Evolutionary conservation across 30 jellyfish, hydroid and myxozoan genomes (phyloP), one percentile per base, ranked within the genome.

Genomic region (Hydractinia echinata): DNA sequence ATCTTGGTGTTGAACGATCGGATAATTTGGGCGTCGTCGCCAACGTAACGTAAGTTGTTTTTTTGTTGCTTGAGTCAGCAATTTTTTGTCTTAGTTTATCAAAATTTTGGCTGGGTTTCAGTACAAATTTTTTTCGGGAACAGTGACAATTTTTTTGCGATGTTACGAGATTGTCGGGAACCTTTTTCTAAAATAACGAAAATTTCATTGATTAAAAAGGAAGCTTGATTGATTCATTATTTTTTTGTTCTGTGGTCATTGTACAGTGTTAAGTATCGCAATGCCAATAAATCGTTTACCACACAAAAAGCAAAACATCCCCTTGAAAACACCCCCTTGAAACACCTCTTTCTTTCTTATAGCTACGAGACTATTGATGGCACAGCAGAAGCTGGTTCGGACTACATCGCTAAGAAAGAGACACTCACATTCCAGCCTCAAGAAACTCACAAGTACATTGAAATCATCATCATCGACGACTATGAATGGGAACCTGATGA

Each of bases 401-500:
- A 92, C 61, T 92, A 92, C 77, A 92, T 92, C 30, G 91, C 95
- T 44, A 92, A 92, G 89, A 92, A 92, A 83, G 98, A 87, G 55
- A 54, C 85, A 55, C 61, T 92, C 30, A 90, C 85, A 50, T 92
- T 92, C 76, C 76, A 61, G 44, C 83, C 96, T 4, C 82, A 81
- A 7, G 98, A 92, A 66, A 86, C 96, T 4, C 96, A 86, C 71
- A 92, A 92, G 68, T 83, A 82, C 77, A 70, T 92, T 44, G 98
- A 92, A 50, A 83, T 77, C n/a, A 86, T 87, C 44, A 92, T 92
- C 51, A 86, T 92, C 53, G 98, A 92, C 76, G 98, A 92, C 66
- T 69, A 92, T 83, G 95, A 86, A 21, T 92, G 98, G 98, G 98
- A 92, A 70, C 98, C 98, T 6, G 98, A 92, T 56, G 98, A 92